Base-by-base conservation (phyloP, 2,888 invertebrate genomes). In the Atethmia centrago region DNA sequence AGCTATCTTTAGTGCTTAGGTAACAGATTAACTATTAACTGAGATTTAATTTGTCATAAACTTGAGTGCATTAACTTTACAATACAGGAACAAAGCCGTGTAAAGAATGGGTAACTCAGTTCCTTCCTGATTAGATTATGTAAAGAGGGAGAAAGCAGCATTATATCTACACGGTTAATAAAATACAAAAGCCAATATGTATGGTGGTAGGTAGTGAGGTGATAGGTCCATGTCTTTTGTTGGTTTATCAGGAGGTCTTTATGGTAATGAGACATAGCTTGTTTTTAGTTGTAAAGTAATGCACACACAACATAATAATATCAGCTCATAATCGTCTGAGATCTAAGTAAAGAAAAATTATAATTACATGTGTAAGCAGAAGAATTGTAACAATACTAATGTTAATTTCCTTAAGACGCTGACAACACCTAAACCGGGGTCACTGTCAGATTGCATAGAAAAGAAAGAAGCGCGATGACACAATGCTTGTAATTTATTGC, bases 31-130 rank as follows among this genome's bases (percentile, higher is more conserved):
- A 45, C 25, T 59, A 77, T 51, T 28, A 36, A 47, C 7, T 59
- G 19, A 36, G 19, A 65, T 64, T 45, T 36, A 19, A 75, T 47
- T 73, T 65, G n/a, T 76, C 65, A 53, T 51, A 68, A 74, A 74
- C 40, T 47, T 40, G 10, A 3, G 8, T 56, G 28, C 21, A 69
- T 45, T 31, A 45, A 55, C 36, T 67, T 74, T 19, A n/a, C 10
- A 47, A 40, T 25, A 51, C 47, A 58, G 42, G 42, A 65, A 58
- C 25, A 47, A 28, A 5, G 8, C 21, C 12, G 16, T 31, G 16
- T 19, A 45, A 45, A 21, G 16, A 55, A 25, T 68, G 14, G 12
- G 14, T 42, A 31, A 31, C 1, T 76, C 25, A 36, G n/a, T 77
- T 67, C 77, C 73, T 77, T 70, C 31, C 42, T 53, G 70, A 36